These are phyloP conservation scores for Anas flavirostris DNA, from an alignment of 2,797 vertebrate genomes.

Conservation along the genomic window DNA sequence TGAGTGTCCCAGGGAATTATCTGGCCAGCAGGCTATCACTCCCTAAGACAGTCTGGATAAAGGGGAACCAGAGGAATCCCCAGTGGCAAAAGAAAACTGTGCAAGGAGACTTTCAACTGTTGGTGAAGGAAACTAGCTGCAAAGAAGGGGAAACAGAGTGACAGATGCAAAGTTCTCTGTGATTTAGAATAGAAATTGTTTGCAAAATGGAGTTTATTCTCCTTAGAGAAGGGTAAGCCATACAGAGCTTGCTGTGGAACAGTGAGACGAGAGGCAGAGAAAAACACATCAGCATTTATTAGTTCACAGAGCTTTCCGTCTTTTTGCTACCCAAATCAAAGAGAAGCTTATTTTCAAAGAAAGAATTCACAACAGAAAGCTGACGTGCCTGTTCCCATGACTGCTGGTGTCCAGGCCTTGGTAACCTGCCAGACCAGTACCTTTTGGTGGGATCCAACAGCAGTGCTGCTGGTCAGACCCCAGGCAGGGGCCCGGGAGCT, in stretches of 20 bases:
- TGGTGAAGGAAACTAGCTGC: not conserved
- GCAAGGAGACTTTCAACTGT: not conserved
- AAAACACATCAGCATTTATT: not conserved
- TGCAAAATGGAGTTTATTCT: not conserved
- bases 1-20: not conserved
- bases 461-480: not conserved
- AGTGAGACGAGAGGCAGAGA: not conserved
- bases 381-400: not conserved
- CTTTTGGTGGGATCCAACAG: not conserved
- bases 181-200: not conserved
- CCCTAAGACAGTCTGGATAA: not conserved
- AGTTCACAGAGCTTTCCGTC: not conserved
- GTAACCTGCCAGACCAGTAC: not conserved
- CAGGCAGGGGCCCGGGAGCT: not conserved
- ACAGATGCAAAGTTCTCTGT: not conserved
- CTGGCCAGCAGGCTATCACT: not conserved
- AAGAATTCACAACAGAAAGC: not conserved
- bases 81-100: not conserved
- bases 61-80: not conserved
- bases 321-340: not conserved
- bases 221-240: not conserved
- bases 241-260: fast-evolving
- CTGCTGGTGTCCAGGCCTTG: not conserved
- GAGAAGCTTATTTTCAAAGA: not conserved
- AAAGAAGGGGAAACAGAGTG: not conserved